Base-by-base conservation (phyloP, 2,888 invertebrate species). In the Candidula unifasciata region DNA sequence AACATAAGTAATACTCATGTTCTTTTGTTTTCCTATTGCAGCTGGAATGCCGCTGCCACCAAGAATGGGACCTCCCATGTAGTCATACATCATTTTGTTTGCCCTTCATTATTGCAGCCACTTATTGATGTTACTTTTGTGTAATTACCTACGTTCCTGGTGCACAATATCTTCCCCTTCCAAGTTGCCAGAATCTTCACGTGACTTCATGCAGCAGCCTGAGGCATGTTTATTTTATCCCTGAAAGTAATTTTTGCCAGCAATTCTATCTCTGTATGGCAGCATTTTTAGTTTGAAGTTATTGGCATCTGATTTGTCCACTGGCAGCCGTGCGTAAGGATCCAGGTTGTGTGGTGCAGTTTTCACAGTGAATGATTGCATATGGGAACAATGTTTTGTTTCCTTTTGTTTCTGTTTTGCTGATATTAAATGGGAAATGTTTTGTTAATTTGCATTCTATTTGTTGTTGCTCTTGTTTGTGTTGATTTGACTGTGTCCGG, bases 41-140 rank as follows among this genome's bases (percentile, higher is more conserved):
- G 82, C 76, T 18, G 82, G 82, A 30, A 69, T 81, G 80, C 74
- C 74, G 35, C 76, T 74, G 10, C 82, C 60, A 27, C 82, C 82
- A 76, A 82, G 82, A 76, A 82, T 82, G 82, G 82, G 82, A 74
- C 82, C 82, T 30, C 82, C 82, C 1, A 82, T 82, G 82, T 82
- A 76, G 54, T 30, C 6, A 1, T 33, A 35, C 54, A 18, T 16
- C 5, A 44, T 44, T 44, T 44, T 44, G 44, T 44, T 44, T 44
- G 44, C 44, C 44, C 13, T 6, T 13, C 44, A 44, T 44, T 44
- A 44, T 13, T 44, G 44, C 13, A 10, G 44, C 13, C 44, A 44
- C 13, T 44, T 13, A 44, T 44, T 13, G 44, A 44, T 44, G 44
- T 44, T 44, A 44, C 44, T 44, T n/a, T 13, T 44, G 44, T 44